Percentiles rank a stretch among this genome's conserved stretches.
Evolutionary conservation across 2,888 invertebrate species (phyloP).

Genomic region (Tuta absoluta): DNA sequence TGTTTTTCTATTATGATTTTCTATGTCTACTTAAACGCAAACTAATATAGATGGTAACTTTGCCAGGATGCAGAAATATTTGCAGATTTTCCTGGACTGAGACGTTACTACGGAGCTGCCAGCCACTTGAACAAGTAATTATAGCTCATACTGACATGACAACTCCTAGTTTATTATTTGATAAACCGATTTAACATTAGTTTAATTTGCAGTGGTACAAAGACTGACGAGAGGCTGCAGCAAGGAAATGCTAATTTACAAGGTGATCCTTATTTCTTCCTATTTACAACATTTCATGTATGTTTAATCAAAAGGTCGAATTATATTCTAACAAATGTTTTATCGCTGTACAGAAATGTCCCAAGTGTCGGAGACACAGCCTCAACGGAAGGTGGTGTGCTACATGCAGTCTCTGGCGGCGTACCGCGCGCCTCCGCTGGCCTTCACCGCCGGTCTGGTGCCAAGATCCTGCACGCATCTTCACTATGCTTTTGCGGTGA

Average conservation of each 20-base stretch:
- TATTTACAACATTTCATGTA: neutral
- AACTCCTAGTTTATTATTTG: neutral
- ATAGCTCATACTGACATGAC: neutral
- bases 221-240: constrained; percentile 65
- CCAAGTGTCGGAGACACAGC: constrained; percentile 52
- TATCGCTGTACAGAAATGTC: constrained; percentile 58
- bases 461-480: constrained; percentile 88
- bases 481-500: constrained; percentile 86
- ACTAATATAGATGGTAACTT: constrained; percentile 13
- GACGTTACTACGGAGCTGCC: constrained; percentile 73
- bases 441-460: constrained; percentile 83
- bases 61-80: constrained; percentile 55
- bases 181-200: neutral
- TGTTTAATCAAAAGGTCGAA: neutral
- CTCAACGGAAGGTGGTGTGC: constrained; percentile 82
- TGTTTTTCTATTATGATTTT: neutral
- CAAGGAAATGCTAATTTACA: constrained; percentile 74
- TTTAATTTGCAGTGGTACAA: constrained; percentile 49
- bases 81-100: constrained; percentile 43
- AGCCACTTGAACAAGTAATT: constrained; percentile 68
- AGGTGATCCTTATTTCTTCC: constrained; percentile 47
- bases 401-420: constrained; percentile 86
- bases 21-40: neutral
- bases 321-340: neutral
- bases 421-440: constrained; percentile 84